Base-by-base conservation (phyloP, 2,888 invertebrate genomes). In the Belgica antarctica region DNA sequence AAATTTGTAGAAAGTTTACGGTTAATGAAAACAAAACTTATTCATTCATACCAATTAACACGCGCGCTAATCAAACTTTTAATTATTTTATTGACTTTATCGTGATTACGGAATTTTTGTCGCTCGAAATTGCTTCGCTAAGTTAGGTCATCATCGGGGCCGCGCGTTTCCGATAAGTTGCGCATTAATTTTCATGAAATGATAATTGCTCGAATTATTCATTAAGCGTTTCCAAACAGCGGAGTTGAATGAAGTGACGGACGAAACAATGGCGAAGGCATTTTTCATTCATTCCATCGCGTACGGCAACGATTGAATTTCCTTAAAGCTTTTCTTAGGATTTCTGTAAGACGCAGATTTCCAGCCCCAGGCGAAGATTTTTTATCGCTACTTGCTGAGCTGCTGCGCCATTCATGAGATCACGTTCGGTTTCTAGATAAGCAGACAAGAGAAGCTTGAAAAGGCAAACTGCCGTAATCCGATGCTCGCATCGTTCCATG, bases 281-380 rank as follows among this genome's bases (percentile, higher is more conserved):
- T n/a, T 5, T 25, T 25, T 22, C n/a, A 59, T 59, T 59, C 59
- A 59, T 59, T 4, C 59, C 59, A 59, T 59, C 59, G 27, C 59
- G 59, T 59, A 57, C 57, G 24, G 57, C 19, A 7, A 57, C 24
- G 57, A 22, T 22, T 46, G 34, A 41, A 41, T 15, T 41, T 41
- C 52, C 52, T 52, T 52, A 22, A 4, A 15, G 5, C 10, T 22
- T 52, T 52, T 52, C 17, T n/a, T n/a, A n/a, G n/a, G 19, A 52
- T 52, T 52, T 52, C 12, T 3, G n/a, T n/a, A 22, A 52, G 22
- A 52, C 52, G 52, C 52, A 4, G 22, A 22, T 52, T 15, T 2
- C 22, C 12, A 3, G 52, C 7, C 12, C 12, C 46, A 46, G 12
- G 7, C 15, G 46, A 46, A n/a, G n/a, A n/a, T n/a, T n/a, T n/a